phyloP scores from a whole-genome alignment of 2,113 vertebrate species.

The Solea senegalensis region DNA sequence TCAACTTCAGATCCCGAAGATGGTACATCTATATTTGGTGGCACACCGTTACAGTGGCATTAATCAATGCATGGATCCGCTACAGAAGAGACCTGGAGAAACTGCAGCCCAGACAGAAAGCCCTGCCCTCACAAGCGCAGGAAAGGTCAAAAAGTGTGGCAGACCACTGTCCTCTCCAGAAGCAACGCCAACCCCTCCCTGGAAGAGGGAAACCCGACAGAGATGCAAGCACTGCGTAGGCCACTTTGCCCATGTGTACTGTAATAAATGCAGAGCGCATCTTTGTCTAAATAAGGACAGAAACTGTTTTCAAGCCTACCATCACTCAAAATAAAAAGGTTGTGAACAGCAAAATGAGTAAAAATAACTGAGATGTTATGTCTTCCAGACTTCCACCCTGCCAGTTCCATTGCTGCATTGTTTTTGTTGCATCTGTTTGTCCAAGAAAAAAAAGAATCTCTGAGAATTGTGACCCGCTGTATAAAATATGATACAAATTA shows the following conservation, averaged over 20 bases:
- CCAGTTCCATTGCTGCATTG: background rate
- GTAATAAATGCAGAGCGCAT: background rate
- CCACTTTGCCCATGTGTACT: constrained; percentile 10
- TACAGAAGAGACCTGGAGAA: no score
- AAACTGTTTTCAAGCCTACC: background rate
- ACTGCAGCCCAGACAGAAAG: no score
- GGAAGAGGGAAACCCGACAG: background rate
- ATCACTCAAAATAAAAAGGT: background rate
- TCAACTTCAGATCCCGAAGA: no score
- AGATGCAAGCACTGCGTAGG: constrained; percentile 5
- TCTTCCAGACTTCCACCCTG: background rate
- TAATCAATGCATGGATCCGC: no score
- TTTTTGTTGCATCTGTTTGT: background rate
- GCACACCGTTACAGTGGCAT: no score
- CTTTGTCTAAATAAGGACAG: constrained; percentile 23
- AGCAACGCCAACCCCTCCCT: background rate
- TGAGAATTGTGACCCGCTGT: background rate
- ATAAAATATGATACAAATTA: background rate
- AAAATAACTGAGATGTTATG: background rate
- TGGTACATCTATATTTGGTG: no score
- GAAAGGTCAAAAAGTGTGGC: no score
- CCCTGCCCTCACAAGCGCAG: no score
- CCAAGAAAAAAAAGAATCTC: background rate
- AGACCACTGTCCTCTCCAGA: background rate
- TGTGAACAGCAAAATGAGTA: background rate